phyloP scores from a whole-genome alignment of 2,113 vertebrate genomes.

The Hemibagrus wyckioides region DNA sequence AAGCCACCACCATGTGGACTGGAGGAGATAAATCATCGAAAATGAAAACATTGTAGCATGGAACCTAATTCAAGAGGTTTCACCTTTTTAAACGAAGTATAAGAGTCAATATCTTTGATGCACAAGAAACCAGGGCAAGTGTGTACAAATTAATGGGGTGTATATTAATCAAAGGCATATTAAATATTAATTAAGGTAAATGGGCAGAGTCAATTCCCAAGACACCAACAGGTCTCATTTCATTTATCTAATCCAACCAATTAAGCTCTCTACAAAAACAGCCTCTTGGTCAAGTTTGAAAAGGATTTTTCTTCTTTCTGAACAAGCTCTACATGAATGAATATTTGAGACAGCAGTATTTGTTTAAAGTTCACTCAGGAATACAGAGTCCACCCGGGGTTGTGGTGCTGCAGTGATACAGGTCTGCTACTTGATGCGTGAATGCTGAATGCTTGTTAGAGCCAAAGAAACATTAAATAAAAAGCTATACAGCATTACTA shows the following conservation, averaged over 20 bases:
- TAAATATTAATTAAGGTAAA: constrained; percentile 66
- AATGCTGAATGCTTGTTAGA: not conserved
- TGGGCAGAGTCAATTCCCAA: constrained; percentile 46
- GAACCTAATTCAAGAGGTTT: constrained; percentile 61
- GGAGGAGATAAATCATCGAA: constrained; percentile 28
- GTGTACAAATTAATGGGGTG: constrained; percentile 54
- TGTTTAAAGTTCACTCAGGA: not conserved
- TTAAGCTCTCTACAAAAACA: constrained; percentile 45
- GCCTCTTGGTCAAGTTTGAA: not conserved
- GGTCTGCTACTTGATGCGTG: not conserved
- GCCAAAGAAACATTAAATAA: not conserved
- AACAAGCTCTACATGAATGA: not conserved
- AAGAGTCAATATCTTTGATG: constrained; percentile 61
- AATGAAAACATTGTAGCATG: not conserved
- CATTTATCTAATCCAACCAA: constrained; percentile 58
- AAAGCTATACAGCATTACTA: not conserved
- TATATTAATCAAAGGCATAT: constrained; percentile 64
- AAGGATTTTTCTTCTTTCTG: not conserved
- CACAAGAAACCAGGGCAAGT: constrained; percentile 43
- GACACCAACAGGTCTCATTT: constrained; percentile 46
- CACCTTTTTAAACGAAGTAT: constrained; percentile 68
- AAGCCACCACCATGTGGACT: constrained; percentile 25
- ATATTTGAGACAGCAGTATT: not conserved
- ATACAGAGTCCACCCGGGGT: not conserved
- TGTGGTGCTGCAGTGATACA: not conserved